phyloP scores from a whole-genome alignment of 2,797 vertebrate species.

The Hippopotamyrus pictus region DNA sequence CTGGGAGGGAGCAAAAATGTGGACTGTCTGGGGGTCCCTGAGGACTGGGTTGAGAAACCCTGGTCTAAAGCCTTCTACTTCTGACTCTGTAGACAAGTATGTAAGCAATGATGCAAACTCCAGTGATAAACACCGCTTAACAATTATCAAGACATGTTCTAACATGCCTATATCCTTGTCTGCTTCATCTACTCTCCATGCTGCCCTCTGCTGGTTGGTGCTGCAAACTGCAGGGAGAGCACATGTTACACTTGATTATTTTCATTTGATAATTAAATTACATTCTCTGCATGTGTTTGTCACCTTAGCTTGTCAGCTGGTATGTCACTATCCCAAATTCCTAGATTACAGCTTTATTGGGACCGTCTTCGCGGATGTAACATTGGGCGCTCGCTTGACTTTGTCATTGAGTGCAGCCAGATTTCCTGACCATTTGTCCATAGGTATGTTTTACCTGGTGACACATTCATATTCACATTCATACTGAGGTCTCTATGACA shows the following conservation, averaged over 20 bases:
- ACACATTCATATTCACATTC: neutral
- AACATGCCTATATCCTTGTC: constrained; percentile 47
- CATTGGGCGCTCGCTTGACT: neutral
- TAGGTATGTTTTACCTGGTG: neutral
- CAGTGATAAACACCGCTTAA: neutral
- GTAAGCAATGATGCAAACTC: neutral
- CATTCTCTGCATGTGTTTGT: neutral
- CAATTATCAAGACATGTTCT: constrained; percentile 58
- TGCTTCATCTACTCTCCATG: neutral
- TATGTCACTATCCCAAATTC: neutral
- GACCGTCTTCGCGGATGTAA: neutral
- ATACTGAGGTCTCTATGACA: neutral
- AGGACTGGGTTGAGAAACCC: too few species aligned
- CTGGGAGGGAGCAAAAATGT: too few species aligned
- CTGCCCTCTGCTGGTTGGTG: constrained; percentile 63
- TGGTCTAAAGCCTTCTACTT: neutral
- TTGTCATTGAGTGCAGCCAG: neutral
- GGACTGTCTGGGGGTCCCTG: too few species aligned
- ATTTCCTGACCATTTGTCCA: neutral
- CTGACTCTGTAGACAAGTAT: neutral
- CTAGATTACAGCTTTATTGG: neutral
- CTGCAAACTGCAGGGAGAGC: neutral
- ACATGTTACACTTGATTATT: neutral
- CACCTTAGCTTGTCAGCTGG: neutral
- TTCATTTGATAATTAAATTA: neutral